These are phyloP conservation scores for Tryphoninae sp. DNA, from an alignment of 2,888 invertebrate species.

Conservation along the genomic window DNA sequence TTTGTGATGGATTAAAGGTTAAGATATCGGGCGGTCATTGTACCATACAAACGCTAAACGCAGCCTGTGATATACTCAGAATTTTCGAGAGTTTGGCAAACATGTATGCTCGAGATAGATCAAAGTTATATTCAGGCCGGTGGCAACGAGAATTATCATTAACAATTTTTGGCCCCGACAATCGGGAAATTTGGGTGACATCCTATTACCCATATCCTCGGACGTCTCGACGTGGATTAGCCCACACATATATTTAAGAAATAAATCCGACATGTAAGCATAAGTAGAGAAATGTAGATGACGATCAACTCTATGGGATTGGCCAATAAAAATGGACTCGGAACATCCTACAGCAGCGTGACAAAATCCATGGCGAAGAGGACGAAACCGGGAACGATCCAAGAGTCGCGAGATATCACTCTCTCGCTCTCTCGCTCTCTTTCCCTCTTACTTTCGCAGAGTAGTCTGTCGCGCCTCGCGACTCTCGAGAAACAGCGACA, in stretches of 20 bases:
- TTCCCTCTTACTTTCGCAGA: constrained; percentile 35
- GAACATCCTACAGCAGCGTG: constrained; percentile 31
- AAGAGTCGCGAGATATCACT: constrained; percentile 31
- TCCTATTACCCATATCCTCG: constrained; percentile 35
- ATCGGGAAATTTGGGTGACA: constrained; percentile 49
- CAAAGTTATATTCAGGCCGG: constrained; percentile 51
- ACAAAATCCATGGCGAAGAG: constrained; percentile 39
- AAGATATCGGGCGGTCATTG: not conserved
- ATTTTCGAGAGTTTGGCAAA: constrained; percentile 16
- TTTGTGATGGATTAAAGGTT: too few relatives aligned
- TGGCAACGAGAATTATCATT: constrained; percentile 37
- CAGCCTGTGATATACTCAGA: constrained; percentile 17
- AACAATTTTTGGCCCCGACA: constrained; percentile 19
- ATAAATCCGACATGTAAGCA: not conserved
- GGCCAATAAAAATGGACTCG: constrained; percentile 39
- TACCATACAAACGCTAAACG: constrained; percentile 17
- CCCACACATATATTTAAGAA: not conserved
- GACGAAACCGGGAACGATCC: constrained; percentile 34
- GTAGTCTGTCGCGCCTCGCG: constrained; percentile 32
- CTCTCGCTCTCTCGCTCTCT: constrained; percentile 1
- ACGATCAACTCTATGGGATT: constrained; percentile 16
- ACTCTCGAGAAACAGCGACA: constrained; percentile 69
- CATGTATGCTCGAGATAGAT: constrained; percentile 2
- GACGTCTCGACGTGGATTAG: constrained; percentile 23
- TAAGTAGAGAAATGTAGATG: constrained; percentile 24